Evolutionary conservation across 2,797 vertebrate genomes (phyloP).

Genomic region (Syngnathus acus): DNA sequence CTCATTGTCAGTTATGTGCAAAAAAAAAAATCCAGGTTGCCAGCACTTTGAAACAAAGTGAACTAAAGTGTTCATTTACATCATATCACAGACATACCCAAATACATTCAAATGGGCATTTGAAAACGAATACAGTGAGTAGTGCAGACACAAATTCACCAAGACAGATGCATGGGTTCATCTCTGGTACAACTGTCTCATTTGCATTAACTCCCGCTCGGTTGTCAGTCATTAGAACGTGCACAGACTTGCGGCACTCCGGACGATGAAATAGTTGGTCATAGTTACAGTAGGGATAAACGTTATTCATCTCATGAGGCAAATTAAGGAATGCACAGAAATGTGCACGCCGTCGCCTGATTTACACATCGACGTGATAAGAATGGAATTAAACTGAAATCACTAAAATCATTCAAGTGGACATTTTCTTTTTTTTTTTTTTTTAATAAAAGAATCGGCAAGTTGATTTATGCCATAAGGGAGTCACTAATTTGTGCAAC

Average conservation of each 20-base stretch:
- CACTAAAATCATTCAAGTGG: constrained; percentile 37
- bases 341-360: constrained; percentile 25
- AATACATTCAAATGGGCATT: constrained; percentile 6
- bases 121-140: constrained; percentile 34
- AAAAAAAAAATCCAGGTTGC: neutral
- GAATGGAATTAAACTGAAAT: constrained; percentile 6
- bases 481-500: constrained; percentile 44
- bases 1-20: neutral
- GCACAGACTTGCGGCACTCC: constrained; percentile 37
- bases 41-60: neutral
- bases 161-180: constrained; percentile 61
- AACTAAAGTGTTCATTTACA: neutral
- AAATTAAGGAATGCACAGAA: constrained; percentile 12
- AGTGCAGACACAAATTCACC: constrained; percentile 41
- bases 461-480: constrained; percentile 29
- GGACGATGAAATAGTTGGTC: constrained; percentile 32
- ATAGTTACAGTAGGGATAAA: neutral
- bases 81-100: neutral
- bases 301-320: neutral
- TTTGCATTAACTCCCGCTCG: constrained; percentile 60
- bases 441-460: constrained; percentile 39
- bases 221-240: constrained; percentile 60
- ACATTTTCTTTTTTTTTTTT: constrained; percentile 50
- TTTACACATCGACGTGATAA: constrained; percentile 38
- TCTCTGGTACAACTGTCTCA: constrained; percentile 48